Evolutionary conservation across 2,113 vertebrate genomes (phyloP), one percentile per base, ranked within the genome.

Genomic region (Diglossa brunneiventris): DNA sequence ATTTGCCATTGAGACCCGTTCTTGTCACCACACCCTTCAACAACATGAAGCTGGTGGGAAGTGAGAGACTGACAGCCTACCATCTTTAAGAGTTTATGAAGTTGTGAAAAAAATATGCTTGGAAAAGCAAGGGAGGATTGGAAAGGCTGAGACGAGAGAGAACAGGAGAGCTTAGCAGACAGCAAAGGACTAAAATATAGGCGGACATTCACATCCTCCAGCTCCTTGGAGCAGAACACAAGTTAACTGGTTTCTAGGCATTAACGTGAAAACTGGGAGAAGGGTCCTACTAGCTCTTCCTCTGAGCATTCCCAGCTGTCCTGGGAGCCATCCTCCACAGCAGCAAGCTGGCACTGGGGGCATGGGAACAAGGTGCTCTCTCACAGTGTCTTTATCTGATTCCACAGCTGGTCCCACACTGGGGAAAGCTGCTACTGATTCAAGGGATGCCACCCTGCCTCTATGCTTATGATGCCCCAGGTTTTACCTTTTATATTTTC

Each of bases 31-130:
- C 62, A 84, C 30, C 62, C 66, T 70, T 82, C 87, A 66, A 64
- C 66, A 83, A 74, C 3, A 13, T 18, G 87, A 94, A 90, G 75
- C 15, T 70, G 35, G 84, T 95, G 79, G 90, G 94, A 95, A 85
- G 94, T 96, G 91, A 88, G 82, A 96, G 87, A 91, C 91, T 88
- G 91, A 26, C 63, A 86, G 68, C 72, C 79, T 93, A 66, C 75
- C 52, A 27, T 70, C 50, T 86, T 83, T 10, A 87, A 66, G 70
- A 92, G 79, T 76, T 93, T 9, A 4, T 28, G 37, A 90, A 85
- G 39, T 52, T 76, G 91, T 78, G 59, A 69, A 91, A 83, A 78
- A 72, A 91, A 58, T 17, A 62, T 1, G 15, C 49, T 61, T 74
- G n/a, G 52, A 93, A 72, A 79, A 94, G 76, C 47, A 90, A 83